phyloP scores from a whole-genome alignment of 2,888 invertebrate species.

The Campopleginae sp. region DNA sequence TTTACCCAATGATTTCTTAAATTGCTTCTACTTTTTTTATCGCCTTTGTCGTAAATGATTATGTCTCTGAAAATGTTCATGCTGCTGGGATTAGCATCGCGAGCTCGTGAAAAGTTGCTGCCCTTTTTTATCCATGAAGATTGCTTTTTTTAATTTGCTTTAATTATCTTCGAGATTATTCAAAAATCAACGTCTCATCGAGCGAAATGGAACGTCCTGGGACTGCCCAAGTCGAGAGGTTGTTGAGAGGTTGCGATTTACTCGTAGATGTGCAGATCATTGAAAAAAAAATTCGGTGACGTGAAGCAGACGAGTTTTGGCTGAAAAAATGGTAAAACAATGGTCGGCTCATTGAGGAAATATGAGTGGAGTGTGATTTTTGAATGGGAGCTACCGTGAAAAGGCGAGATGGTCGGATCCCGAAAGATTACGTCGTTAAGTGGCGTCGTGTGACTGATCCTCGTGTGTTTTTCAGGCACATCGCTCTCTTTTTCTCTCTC shows the following conservation, averaged over 20 bases:
- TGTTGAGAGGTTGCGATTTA: background rate
- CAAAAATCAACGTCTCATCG: background rate
- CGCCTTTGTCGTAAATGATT: conserved; percentile 20
- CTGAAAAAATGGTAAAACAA: background rate
- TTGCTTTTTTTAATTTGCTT: background rate
- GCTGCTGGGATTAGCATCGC: background rate
- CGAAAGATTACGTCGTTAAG: conserved; percentile 78
- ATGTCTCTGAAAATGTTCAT: background rate
- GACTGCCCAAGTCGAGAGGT: background rate
- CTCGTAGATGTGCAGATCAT: background rate
- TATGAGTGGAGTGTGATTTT: background rate
- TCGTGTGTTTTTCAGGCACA: conserved; percentile 47
- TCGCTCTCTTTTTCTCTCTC: conserved; percentile 35
- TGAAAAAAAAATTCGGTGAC: background rate
- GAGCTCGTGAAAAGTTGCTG: background rate
- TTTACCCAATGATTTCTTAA: conserved; percentile 79
- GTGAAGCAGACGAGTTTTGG: background rate
- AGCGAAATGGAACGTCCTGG: background rate
- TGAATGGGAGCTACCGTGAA: conserved; percentile 69
- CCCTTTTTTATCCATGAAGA: background rate
- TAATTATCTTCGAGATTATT: too few species aligned
- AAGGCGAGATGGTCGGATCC: conserved; percentile 73
- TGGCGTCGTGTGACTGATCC: conserved; percentile 77
- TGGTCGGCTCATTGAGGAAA: background rate
- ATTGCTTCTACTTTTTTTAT: conserved; percentile 33